phyloP scores from a whole-genome alignment of 2,888 invertebrate species.

The Drosophila rellima region DNA sequence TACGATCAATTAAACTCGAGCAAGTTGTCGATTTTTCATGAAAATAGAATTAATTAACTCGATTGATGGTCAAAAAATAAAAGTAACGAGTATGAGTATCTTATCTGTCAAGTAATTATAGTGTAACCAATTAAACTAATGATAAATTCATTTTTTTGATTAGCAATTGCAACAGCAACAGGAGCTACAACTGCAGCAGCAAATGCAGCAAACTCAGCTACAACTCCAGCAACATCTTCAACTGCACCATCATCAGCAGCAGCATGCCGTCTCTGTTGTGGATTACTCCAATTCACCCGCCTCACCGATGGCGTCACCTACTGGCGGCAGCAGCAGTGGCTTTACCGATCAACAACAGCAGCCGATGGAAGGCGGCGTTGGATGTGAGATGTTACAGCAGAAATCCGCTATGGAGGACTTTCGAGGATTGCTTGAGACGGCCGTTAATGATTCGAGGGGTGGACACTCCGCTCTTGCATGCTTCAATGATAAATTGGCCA shows the following conservation, averaged over 20 bases:
- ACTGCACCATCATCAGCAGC: conserved; percentile 55
- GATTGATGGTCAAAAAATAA: too few relatives aligned
- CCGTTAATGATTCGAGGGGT: conserved; percentile 67
- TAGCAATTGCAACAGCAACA: conserved; percentile 56
- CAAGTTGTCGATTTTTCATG: too few relatives aligned
- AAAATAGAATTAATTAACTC: too few relatives aligned
- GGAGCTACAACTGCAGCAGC: conserved; percentile 54
- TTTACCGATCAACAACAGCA: conserved; percentile 59
- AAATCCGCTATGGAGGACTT: conserved; percentile 67
- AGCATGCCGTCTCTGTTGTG: conserved; percentile 43
- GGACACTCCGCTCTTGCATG: conserved; percentile 56
- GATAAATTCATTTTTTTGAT: not conserved
- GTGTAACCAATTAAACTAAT: not conserved
- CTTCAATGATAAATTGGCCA: conserved; percentile 51
- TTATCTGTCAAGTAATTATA: too few relatives aligned
- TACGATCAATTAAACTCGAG: too few relatives aligned
- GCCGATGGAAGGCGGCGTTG: conserved; percentile 38
- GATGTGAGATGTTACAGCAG: conserved; percentile 52
- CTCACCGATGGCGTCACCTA: conserved; percentile 82
- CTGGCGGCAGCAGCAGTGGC: conserved; percentile 56
- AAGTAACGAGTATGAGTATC: too few relatives aligned
- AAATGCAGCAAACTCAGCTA: conserved; percentile 69
- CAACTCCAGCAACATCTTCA: conserved; percentile 83
- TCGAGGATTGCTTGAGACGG: conserved; percentile 70
- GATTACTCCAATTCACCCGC: conserved; percentile 83